Base-by-base conservation (phyloP, 1,140 invertebrate species). In the Drosophila setifemur region DNA sequence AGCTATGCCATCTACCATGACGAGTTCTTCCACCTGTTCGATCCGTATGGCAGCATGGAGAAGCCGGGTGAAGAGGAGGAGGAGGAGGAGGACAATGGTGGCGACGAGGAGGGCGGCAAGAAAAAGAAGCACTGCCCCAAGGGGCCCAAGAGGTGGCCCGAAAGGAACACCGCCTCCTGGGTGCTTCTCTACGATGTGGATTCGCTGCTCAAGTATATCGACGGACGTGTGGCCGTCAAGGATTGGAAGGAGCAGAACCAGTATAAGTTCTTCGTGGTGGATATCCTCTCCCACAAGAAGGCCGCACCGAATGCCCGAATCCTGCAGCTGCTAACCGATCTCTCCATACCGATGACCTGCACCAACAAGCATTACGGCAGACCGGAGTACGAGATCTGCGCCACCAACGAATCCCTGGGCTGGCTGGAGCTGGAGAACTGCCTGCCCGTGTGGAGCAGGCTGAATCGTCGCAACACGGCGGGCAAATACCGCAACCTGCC, bases 11-110 rank as follows among this genome's bases (percentile, higher is more conserved):
- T 94, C 9, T 93, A 92, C 48, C 91, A 92, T 31, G 92, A 92
- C 44, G 91, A 92, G 31, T 91, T 90, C 47, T 93, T 90, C 66
- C 93, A 93, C 60, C 64, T 93, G 0, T 94, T 93, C 60, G 93
- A 93, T 83, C 92, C 93, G 0, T 93, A 93, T 64, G 68, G 86
- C 3, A 88, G 91, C 11, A 91, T 89, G 83, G 79, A 88, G 8
- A 85, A 68, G 18, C 43, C 63, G 0, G 63, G 57, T 0, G 63
- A 40, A 2, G 81, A 74, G 23, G 79, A 78, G 28, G 63, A 60
- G 14, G 49, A 74, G 25, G 48, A 61, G 8, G 43, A 48, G 0
- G 66, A 48, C 1, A 47, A 18, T 0, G 60, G 12, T 11, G 60
- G 26, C 0, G 81, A 61, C 3, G 67, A 69, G 16, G 77, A 49